These are phyloP conservation scores for Himantopus leucocephalus DNA, from an alignment of 2,113 vertebrate genomes.

Conservation along the genomic window DNA sequence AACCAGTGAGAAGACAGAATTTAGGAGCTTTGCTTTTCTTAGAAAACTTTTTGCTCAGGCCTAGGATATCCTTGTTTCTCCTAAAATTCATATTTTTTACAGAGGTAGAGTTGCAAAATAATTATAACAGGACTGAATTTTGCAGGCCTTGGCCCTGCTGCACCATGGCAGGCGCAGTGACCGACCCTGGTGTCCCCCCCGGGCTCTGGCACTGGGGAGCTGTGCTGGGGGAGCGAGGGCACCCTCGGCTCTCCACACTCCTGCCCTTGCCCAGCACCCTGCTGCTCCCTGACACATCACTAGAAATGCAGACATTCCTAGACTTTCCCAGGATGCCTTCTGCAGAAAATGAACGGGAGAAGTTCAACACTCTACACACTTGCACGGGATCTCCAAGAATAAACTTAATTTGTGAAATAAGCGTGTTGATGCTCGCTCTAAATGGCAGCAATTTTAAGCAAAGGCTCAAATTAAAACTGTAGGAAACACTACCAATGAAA, in stretches of 20 bases:
- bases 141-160: not conserved
- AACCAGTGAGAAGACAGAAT: not conserved
- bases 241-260: accelerated
- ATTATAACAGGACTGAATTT: not conserved
- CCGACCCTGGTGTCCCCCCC: not conserved
- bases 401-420: not conserved
- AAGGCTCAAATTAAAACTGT: not conserved
- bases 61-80: not conserved
- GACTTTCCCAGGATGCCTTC: not conserved
- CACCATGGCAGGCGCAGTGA: accelerated
- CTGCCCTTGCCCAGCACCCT: not conserved
- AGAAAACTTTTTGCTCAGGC: not conserved
- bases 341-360: not conserved
- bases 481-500: not conserved
- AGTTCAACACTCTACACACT: not conserved
- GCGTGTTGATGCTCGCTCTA: not conserved
- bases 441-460: not conserved
- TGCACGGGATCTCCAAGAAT: not conserved
- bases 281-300: not conserved
- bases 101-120: not conserved
- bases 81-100: not conserved
- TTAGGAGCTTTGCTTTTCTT: not conserved
- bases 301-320: not conserved
- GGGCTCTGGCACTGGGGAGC: not conserved
- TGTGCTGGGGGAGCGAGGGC: accelerated